Evolutionary conservation across 2,113 vertebrate genomes (phyloP), one percentile per base, ranked within the genome.

Genomic region (Hippocampus zosterae): DNA sequence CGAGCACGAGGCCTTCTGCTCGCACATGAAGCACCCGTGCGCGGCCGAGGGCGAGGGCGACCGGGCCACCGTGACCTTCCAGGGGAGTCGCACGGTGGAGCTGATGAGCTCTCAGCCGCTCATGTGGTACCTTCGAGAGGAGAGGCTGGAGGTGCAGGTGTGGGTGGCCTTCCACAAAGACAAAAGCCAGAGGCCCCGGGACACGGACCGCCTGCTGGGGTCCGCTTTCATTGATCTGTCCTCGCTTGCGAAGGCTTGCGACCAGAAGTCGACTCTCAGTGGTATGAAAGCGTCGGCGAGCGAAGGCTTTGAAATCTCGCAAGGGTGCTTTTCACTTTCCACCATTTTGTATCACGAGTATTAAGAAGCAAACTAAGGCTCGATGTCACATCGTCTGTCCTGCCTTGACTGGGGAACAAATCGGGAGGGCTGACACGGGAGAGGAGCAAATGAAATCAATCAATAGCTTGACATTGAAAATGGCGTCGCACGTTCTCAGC

Each of bases 91-190:
- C 62, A 88, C 77, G 27, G 76, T 94, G 71, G 87, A 91, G 65
- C 87, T 99, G 8, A 84, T 73, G 18, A 82, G 78, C 75, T 91
- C 88, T 56, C 95, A 87, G 53, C 93, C 95, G 0, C 84, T 99
- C 60, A 77, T 88, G 56, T 98, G 96, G 96, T 99, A 97, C 87
- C 88, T 99, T 62, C 90, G 90, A 67, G 96, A 98, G 77, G 96
- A 98, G 79, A 93, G 52, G 52, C 72, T 99, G 67, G 97, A 99
- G 81, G 85, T 99, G 68, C 97, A 99, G 81, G 85, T 96, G 50
- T 99, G 97, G 97, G 92, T 94, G 44, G 89, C 95, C 0, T 95
- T 93, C 21, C 91, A 92, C n/a, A 95, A 92, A 74, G 90, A 92
- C 12, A 86, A 80, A 18, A 78, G 69, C 16, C 91, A 83, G 65